phyloP scores from a whole-genome alignment of 2,113 vertebrate species.

The Chaetura pelagica region DNA sequence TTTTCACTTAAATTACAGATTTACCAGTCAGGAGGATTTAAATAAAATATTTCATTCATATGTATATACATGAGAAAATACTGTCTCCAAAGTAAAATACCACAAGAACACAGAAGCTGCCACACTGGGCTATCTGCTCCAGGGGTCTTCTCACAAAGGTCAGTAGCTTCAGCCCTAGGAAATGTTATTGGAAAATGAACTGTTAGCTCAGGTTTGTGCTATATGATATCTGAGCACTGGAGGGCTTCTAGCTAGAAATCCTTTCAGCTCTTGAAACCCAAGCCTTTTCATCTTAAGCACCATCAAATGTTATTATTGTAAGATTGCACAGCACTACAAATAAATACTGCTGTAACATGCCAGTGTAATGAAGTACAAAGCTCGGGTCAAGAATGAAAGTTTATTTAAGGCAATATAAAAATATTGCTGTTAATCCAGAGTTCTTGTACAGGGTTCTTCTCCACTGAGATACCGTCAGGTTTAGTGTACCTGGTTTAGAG shows the following conservation, averaged over 20 bases:
- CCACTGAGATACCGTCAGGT: background rate
- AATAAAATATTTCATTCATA: background rate
- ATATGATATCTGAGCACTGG: background rate
- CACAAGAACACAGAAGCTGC: background rate
- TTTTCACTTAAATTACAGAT: background rate
- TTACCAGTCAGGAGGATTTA: background rate
- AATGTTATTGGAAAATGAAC: background rate
- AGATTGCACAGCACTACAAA: background rate
- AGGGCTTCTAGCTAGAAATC: background rate
- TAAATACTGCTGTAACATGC: background rate
- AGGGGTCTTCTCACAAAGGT: background rate
- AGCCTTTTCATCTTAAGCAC: background rate
- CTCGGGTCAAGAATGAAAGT: background rate
- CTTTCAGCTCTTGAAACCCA: background rate
- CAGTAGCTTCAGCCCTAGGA: background rate
- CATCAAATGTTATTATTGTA: background rate
- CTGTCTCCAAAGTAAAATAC: background rate
- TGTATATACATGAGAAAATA: background rate
- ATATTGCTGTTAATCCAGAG: background rate
- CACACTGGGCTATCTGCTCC: fast-evolving
- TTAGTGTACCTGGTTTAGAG: background rate
- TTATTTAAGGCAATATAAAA: conserved; percentile 21
- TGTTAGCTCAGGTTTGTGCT: background rate
- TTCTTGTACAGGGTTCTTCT: background rate
- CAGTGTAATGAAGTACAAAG: background rate